A percentile compares a stretch with the other conserved stretches of the same genome.
phyloP scores from a whole-genome alignment of 2,888 invertebrate genomes.

The Ornithoptera priamus region DNA sequence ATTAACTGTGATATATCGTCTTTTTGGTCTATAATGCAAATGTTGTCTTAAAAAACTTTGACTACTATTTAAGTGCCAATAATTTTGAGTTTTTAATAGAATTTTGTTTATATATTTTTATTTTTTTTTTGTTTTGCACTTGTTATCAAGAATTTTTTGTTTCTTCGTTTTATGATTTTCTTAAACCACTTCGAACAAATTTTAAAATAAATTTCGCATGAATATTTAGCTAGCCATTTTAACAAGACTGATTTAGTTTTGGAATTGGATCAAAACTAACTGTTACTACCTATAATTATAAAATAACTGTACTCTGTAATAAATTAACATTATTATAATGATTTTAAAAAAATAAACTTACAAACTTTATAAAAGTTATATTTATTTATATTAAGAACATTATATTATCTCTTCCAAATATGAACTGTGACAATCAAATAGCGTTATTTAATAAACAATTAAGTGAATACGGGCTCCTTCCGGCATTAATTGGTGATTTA shows the following conservation, averaged over 20 bases:
- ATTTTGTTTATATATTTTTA: constrained; percentile 57
- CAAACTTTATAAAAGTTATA: constrained; percentile 10
- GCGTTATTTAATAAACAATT: background rate
- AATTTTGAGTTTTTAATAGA: constrained; percentile 54
- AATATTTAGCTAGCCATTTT: constrained; percentile 75
- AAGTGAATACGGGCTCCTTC: too few species aligned
- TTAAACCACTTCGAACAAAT: constrained; percentile 55
- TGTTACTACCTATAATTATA: constrained; percentile 71
- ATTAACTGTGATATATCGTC: constrained; percentile 63
- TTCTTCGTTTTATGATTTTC: constrained; percentile 48
- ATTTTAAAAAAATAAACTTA: constrained; percentile 28
- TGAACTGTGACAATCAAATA: background rate
- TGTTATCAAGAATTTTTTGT: constrained; percentile 54
- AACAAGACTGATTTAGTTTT: constrained; percentile 81
- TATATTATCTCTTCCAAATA: background rate
- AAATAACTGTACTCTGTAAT: constrained; percentile 77
- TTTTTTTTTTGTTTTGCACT: constrained; percentile 50
- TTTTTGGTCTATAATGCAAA: constrained; percentile 42
- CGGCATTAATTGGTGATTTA: too few species aligned
- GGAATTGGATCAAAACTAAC: constrained; percentile 72
- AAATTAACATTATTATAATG: constrained; percentile 71
- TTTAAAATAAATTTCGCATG: constrained; percentile 59
- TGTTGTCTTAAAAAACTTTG: constrained; percentile 37
- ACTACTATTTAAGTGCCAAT: constrained; percentile 64
- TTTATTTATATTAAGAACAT: constrained; percentile 14